Percentiles rank a stretch among this genome's conserved stretches.
phyloP scores from a whole-genome alignment of 2,888 invertebrate genomes.

The Stenurella melanura region DNA sequence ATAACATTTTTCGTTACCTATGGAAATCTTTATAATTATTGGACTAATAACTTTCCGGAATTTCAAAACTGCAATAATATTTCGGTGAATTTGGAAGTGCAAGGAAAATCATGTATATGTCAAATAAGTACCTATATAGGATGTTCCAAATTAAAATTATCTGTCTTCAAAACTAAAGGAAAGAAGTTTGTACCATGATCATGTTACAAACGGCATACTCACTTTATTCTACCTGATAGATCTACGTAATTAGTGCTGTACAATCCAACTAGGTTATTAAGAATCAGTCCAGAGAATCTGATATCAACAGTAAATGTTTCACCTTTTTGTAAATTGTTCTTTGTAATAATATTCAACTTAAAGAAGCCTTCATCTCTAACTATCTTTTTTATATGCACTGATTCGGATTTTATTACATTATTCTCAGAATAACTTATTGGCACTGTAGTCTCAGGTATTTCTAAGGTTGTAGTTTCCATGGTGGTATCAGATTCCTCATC shows the following conservation, averaged over 20 bases:
- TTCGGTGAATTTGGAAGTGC: too few relatives aligned
- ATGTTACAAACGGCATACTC: too few relatives aligned
- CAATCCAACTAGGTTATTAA: constrained; percentile 80
- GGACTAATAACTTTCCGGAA: too few relatives aligned
- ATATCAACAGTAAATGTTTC: constrained; percentile 77
- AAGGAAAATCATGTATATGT: too few relatives aligned
- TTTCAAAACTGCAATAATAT: too few relatives aligned
- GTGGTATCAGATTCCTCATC: constrained; percentile 36
- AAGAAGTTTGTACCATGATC: too few relatives aligned
- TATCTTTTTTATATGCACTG: constrained; percentile 63
- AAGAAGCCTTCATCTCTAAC: constrained; percentile 70
- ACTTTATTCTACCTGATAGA: constrained; percentile 74
- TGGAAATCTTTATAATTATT: too few relatives aligned
- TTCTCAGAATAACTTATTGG: constrained; percentile 43
- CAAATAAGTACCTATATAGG: too few relatives aligned
- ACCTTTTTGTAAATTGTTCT: constrained; percentile 72
- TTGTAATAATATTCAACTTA: constrained; percentile 70
- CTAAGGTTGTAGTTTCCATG: constrained; percentile 38
- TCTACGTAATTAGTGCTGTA: constrained; percentile 80
- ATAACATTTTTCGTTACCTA: too few relatives aligned
- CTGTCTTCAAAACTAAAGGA: too few relatives aligned
- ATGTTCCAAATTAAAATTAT: too few relatives aligned
- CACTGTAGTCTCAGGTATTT: constrained; percentile 31
- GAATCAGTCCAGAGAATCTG: constrained; percentile 76
- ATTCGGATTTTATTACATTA: constrained; percentile 50